phyloP scores from a whole-genome alignment of 2,797 vertebrate genomes.

The Oreortyx pictus region DNA sequence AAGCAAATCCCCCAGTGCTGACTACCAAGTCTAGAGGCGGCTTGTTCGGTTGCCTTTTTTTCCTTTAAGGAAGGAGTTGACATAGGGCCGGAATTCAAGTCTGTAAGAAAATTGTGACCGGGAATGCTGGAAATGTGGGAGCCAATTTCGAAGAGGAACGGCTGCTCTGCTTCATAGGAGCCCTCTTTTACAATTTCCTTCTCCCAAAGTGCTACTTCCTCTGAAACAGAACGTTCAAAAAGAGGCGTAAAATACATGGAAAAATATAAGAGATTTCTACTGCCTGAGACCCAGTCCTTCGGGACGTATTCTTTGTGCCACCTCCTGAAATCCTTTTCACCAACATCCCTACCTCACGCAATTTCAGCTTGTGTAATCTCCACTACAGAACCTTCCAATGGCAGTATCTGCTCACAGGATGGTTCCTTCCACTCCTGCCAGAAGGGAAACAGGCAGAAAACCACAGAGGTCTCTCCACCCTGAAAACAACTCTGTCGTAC shows the following conservation, averaged over 20 bases:
- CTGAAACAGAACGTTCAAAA: not conserved
- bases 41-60: not conserved
- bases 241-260: not conserved
- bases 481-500: not conserved
- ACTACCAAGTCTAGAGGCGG: not conserved
- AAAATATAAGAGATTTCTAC: not conserved
- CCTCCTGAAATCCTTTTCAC: not conserved
- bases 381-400: not conserved
- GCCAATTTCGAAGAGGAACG: not conserved
- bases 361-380: not conserved
- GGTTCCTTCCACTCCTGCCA: not conserved
- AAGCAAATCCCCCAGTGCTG: not conserved
- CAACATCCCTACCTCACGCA: rapidly evolving
- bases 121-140: not conserved
- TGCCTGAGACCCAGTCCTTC: not conserved
- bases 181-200: not conserved
- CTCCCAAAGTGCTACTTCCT: not conserved
- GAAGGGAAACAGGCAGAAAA: not conserved
- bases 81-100: not conserved
- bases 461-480: not conserved
- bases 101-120: not conserved
- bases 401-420: not conserved
- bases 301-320: not conserved
- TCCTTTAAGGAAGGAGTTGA: not conserved
- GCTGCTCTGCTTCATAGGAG: not conserved